These are phyloP conservation scores for Rotaria socialis DNA, from an alignment of 2,888 invertebrate genomes.

Conservation along the genomic window DNA sequence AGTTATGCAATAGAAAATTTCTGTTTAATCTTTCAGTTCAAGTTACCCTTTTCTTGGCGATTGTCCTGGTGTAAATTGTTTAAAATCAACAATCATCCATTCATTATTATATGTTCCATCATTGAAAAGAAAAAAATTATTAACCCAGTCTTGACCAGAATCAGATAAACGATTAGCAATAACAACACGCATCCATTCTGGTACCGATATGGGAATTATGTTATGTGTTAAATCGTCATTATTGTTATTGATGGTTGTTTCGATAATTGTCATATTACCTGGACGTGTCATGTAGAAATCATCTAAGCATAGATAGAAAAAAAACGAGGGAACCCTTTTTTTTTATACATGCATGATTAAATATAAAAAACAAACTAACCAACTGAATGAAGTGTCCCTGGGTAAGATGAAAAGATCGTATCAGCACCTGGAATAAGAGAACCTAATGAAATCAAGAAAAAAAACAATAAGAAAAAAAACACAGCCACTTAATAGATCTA, in stretches of 20 bases:
- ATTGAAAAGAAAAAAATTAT: slow-evolving; percentile 68
- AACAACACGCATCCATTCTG: slow-evolving; percentile 73
- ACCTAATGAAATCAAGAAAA: slow-evolving; percentile 5
- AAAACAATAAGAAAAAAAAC: neutral
- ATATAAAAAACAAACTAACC: slow-evolving; percentile 74
- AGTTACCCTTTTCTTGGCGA: slow-evolving; percentile 56
- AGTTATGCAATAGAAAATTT: neutral
- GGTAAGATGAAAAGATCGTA: slow-evolving; percentile 77
- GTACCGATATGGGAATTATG: slow-evolving; percentile 65
- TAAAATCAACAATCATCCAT: slow-evolving; percentile 77
- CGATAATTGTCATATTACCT: slow-evolving; percentile 64
- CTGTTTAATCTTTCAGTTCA: neutral
- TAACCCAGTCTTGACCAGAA: slow-evolving; percentile 72
- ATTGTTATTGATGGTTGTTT: slow-evolving; percentile 73
- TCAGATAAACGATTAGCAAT: slow-evolving; percentile 76
- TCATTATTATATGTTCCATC: slow-evolving; percentile 77
- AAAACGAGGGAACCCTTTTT: neutral
- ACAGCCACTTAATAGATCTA: neutral
- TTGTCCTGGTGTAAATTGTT: slow-evolving; percentile 63
- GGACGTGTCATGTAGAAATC: slow-evolving; percentile 16
- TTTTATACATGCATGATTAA: neutral
- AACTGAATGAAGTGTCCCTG: slow-evolving; percentile 72
- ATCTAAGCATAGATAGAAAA: neutral
- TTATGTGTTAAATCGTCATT: slow-evolving; percentile 70
- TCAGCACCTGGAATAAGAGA: slow-evolving; percentile 67